Evolutionary conservation across 2,888 invertebrate genomes (phyloP).

Genomic region (Miltochrista miniata): DNA sequence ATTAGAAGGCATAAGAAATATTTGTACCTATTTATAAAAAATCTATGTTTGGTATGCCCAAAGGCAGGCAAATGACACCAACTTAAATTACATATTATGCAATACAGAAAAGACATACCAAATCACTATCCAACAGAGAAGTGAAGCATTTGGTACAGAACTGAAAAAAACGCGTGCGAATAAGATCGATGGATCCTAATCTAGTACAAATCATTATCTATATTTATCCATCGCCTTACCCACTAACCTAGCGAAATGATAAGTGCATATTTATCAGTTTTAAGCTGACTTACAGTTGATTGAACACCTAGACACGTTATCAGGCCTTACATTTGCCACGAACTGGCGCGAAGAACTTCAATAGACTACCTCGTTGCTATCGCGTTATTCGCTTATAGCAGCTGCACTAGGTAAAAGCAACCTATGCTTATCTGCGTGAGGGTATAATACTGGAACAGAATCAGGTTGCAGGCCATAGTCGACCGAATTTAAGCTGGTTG

Average conservation of each 20-base stretch:
- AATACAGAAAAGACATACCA: not conserved
- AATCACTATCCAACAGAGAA: not conserved
- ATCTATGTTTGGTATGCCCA: too few species aligned
- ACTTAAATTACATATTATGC: too few species aligned
- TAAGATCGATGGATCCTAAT: not conserved
- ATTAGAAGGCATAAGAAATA: too few species aligned
- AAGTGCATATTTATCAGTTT: conserved; percentile 34
- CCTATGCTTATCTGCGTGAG: too few species aligned
- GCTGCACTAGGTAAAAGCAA: too few species aligned
- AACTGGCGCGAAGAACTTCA: not conserved
- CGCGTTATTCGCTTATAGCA: not conserved
- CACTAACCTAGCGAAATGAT: conserved; percentile 67
- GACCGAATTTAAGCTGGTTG: too few species aligned
- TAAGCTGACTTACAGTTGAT: conserved; percentile 56
- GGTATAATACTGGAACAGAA: too few species aligned
- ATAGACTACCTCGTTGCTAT: not conserved
- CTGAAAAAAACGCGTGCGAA: not conserved
- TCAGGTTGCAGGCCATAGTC: too few species aligned
- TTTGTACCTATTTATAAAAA: too few species aligned
- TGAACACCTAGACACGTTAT: conserved; percentile 43
- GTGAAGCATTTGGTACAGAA: not conserved
- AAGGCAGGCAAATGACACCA: too few species aligned
- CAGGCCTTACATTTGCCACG: too few species aligned
- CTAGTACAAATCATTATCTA: conserved; percentile 7
- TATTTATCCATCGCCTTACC: conserved; percentile 54